phyloP scores from a whole-genome alignment of 1,140 invertebrate species.

The Zaprionus inermis region DNA sequence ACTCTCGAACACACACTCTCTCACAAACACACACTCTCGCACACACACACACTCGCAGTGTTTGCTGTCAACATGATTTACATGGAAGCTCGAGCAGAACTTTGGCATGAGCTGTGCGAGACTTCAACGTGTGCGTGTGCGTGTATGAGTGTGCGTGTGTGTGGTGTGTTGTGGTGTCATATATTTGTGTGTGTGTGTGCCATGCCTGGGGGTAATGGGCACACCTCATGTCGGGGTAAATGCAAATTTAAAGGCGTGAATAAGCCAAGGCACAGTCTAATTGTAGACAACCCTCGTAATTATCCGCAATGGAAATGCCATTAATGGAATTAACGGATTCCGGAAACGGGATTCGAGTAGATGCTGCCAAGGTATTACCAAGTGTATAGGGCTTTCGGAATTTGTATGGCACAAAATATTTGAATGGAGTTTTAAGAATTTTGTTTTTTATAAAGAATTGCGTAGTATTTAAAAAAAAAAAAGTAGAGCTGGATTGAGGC shows the following conservation, averaged over 20 bases:
- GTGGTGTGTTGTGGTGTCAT: constrained; percentile 24
- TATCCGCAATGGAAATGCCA: constrained; percentile 82
- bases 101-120: constrained; percentile 35
- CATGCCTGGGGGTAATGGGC: background rate
- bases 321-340: constrained; percentile 79
- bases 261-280: constrained; percentile 78
- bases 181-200: background rate
- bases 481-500: background rate
- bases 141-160: constrained; percentile 33
- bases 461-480: background rate
- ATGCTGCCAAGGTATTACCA: background rate
- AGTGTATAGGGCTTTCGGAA: background rate
- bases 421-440: background rate
- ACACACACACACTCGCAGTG: constrained; percentile 38
- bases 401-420: background rate
- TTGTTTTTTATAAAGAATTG: background rate
- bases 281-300: constrained; percentile 81
- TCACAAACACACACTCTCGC: constrained; percentile 21
- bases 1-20: constrained; percentile 20
- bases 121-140: constrained; percentile 16
- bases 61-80: constrained; percentile 81
- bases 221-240: constrained; percentile 43
- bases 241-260: constrained; percentile 82
- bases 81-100: constrained; percentile 62
- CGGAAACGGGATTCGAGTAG: background rate